phyloP scores from a whole-genome alignment of 2,113 vertebrate genomes.

The Phaethornis superciliosus region DNA sequence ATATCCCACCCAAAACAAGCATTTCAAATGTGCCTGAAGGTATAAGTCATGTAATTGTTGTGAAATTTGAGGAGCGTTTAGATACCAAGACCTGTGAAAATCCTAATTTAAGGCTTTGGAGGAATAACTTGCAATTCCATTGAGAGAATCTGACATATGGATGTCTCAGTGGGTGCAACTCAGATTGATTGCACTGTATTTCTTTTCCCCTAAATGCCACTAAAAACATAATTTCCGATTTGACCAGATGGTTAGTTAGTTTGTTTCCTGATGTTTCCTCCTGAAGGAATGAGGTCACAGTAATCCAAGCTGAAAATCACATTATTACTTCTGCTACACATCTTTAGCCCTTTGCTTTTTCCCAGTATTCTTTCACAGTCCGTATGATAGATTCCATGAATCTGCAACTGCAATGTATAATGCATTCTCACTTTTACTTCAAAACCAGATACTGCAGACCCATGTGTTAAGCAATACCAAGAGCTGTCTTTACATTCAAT shows the following conservation, averaged over 20 bases:
- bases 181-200: not conserved
- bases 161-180: not conserved
- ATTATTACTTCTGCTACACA: not conserved
- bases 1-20: not conserved
- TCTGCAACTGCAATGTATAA: not conserved
- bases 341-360: not conserved
- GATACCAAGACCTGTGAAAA: not conserved
- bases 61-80: not conserved
- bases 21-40: not conserved
- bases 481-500: not conserved
- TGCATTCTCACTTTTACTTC: not conserved
- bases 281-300: not conserved
- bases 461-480: not conserved
- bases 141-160: not conserved
- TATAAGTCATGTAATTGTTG: not conserved
- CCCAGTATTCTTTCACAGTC: not conserved
- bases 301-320: constrained; percentile 32
- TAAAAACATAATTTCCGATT: not conserved
- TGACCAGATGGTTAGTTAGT: constrained; percentile 11
- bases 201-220: constrained; percentile 4
- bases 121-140: not conserved
- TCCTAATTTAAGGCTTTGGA: not conserved
- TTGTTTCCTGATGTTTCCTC: constrained; percentile 21
- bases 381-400: not conserved
- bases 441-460: not conserved